phyloP scores from a whole-genome alignment of 2,797 vertebrate genomes.

The Gambusia yucatana region DNA sequence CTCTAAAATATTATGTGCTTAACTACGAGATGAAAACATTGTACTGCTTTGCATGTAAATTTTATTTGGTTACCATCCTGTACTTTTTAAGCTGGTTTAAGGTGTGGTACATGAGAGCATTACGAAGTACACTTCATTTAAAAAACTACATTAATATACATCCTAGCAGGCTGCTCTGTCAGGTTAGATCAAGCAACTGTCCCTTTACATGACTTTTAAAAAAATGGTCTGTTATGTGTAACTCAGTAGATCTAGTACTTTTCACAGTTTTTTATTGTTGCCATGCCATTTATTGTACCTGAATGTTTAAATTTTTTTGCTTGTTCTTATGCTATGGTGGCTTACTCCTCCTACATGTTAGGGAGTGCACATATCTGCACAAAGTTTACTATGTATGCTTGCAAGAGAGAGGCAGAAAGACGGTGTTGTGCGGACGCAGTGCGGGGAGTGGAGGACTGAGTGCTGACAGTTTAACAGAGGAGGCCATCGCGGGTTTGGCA shows the following conservation, averaged over 20 bases:
- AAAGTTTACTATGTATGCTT: conserved; percentile 23
- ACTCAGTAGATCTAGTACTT: background rate
- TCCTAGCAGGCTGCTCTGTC: background rate
- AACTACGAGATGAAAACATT: background rate
- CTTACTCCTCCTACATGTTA: conserved; percentile 14
- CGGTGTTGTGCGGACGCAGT: conserved; percentile 39
- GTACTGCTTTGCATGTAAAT: background rate
- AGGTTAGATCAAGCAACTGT: background rate
- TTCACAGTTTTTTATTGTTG: background rate
- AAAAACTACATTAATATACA: background rate
- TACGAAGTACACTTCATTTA: background rate
- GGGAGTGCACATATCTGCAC: conserved; percentile 28
- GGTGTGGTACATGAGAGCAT: background rate
- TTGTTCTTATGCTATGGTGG: background rate
- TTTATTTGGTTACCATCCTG: background rate
- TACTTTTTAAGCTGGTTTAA: background rate
- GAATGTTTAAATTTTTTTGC: background rate
- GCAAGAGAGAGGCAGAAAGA: conserved; percentile 33
- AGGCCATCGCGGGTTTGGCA: conserved; percentile 62
- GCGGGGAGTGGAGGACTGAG: conserved; percentile 50
- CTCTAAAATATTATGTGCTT: background rate
- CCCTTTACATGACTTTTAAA: background rate
- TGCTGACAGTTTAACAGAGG: conserved; percentile 76
- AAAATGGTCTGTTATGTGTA: background rate
- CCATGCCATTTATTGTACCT: background rate